phyloP scores from a whole-genome alignment of 2,888 invertebrate species.

The Elmis aenea region DNA sequence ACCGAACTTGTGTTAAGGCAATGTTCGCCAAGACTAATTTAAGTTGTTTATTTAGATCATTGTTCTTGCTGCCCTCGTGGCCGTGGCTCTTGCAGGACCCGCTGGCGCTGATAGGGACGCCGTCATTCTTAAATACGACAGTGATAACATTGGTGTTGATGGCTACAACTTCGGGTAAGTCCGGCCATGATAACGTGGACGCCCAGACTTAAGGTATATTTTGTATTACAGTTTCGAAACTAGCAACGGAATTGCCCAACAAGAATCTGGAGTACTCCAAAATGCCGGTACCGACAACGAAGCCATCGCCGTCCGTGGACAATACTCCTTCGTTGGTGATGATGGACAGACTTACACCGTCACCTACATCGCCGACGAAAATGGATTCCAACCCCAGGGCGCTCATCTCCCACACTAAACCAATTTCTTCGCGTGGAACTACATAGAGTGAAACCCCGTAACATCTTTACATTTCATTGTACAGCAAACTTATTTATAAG shows the following conservation, averaged over 20 bases:
- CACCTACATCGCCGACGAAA: conserved; percentile 52
- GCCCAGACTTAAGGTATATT: not conserved
- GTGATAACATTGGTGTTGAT: conserved; percentile 53
- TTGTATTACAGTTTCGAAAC: conserved; percentile 46
- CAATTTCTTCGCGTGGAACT: too few species aligned
- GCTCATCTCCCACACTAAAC: conserved; percentile 42
- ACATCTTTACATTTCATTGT: too few species aligned
- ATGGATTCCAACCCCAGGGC: conserved; percentile 51
- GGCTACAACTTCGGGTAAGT: conserved; percentile 42
- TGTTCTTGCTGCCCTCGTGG: conserved; percentile 26
- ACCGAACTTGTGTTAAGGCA: too few species aligned
- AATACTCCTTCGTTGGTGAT: conserved; percentile 49
- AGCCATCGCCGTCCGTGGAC: conserved; percentile 46
- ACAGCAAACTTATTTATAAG: too few species aligned
- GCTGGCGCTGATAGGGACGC: conserved; percentile 47
- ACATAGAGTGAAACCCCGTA: too few species aligned
- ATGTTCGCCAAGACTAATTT: too few species aligned
- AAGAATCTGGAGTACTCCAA: conserved; percentile 41
- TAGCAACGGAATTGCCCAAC: conserved; percentile 41
- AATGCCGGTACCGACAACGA: conserved; percentile 47
- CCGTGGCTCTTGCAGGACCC: conserved; percentile 29
- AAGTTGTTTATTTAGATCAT: conserved; percentile 21
- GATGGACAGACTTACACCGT: conserved; percentile 48
- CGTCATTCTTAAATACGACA: conserved; percentile 56
- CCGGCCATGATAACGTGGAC: too few species aligned